Evolutionary conservation across 2,113 vertebrate genomes (phyloP), one percentile per base, ranked within the genome.

Genomic region (Cromileptes altivelis): DNA sequence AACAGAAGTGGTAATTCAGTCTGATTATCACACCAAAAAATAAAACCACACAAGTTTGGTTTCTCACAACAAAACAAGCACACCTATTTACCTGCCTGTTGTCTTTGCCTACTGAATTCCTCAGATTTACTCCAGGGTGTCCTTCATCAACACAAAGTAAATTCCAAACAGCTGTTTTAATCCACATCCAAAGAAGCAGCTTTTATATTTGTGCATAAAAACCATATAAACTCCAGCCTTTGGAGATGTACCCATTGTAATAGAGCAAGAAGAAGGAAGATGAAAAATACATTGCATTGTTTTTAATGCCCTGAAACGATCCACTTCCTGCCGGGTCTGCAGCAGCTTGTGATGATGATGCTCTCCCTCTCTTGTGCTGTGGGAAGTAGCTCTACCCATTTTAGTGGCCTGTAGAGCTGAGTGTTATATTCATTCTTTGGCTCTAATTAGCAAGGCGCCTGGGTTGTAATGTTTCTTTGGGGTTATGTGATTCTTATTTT

Each of bases 391-490:
- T 58, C 64, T 67, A 0, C 73, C 75, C 77, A 82, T 87, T 55
- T 81, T 63, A 84, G 64, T 64, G 25, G 56, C 53, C 53, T 79
- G 23, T 62, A 50, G 67, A 68, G 63, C 55, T 63, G 21, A 55
- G 53, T 27, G 27, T 78, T 77, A 52, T 37, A 69, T 57, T 81
- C n/a, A 77, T 85, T 83, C 52, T 65, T 71, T 21, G 85, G 56
- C 69, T 65, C 33, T 89, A 90, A 88, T 93, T 91, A 90, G 82
- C 61, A 57, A 85, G 75, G 64, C 23, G 27, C 42, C 74, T 23
- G 17, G 40, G 60, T 77, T 56, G 60, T 75, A 47, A 49, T 73
- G 37, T 85, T 74, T 87, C 84, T 72, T 78, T 17, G 37, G 81
- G 79, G 49, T 42, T 64, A 42, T 60, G 6, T 57, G 55, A 86